These are phyloP conservation scores for Xiphophorus maculatus DNA, from an alignment of 2,113 vertebrate species.

Conservation along the genomic window DNA sequence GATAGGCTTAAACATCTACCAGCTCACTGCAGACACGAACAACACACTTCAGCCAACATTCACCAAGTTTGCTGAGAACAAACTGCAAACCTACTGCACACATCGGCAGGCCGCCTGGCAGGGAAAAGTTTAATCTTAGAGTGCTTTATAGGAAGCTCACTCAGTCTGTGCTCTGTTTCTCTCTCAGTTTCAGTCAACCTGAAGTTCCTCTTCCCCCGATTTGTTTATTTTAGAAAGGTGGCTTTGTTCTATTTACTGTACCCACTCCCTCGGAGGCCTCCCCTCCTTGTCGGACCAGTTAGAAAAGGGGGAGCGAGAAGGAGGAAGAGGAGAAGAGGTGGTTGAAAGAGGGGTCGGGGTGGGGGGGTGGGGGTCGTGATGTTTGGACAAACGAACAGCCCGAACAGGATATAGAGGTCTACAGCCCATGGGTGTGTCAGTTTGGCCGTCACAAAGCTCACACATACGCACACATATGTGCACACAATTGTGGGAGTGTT, in stretches of 20 bases:
- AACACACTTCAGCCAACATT: slow-evolving; percentile 44
- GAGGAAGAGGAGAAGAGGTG: slow-evolving; percentile 19
- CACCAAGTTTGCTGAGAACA: slow-evolving; percentile 34
- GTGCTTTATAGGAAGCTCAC: slow-evolving; percentile 33
- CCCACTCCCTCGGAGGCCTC: slow-evolving; percentile 63
- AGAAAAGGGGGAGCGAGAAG: slow-evolving; percentile 52
- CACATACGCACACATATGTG: slow-evolving; percentile 29
- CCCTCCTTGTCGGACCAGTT: slow-evolving; percentile 69
- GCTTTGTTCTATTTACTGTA: slow-evolving; percentile 72
- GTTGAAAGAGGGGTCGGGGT: not conserved
- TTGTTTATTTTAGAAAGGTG: slow-evolving; percentile 77
- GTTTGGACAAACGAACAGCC: slow-evolving; percentile 81
- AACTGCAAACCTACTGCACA: slow-evolving; percentile 15
- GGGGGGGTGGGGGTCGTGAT: slow-evolving; percentile 31
- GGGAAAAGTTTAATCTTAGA: slow-evolving; percentile 31
- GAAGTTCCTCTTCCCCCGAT: slow-evolving; percentile 55
- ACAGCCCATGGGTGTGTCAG: slow-evolving; percentile 80
- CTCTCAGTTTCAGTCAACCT: slow-evolving; percentile 57
- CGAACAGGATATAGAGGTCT: slow-evolving; percentile 83
- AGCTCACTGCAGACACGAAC: slow-evolving; percentile 49
- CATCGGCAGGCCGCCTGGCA: not conserved
- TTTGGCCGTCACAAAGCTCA: slow-evolving; percentile 64
- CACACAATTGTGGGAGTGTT: slow-evolving; percentile 76
- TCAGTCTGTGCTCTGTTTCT: slow-evolving; percentile 33
- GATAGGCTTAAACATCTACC: slow-evolving; percentile 59